Percentiles rank a stretch among this genome's conserved stretches.
Conservation (phyloP, 2,888 invertebrate species). For the Gandaritis pyraliata region DNA sequence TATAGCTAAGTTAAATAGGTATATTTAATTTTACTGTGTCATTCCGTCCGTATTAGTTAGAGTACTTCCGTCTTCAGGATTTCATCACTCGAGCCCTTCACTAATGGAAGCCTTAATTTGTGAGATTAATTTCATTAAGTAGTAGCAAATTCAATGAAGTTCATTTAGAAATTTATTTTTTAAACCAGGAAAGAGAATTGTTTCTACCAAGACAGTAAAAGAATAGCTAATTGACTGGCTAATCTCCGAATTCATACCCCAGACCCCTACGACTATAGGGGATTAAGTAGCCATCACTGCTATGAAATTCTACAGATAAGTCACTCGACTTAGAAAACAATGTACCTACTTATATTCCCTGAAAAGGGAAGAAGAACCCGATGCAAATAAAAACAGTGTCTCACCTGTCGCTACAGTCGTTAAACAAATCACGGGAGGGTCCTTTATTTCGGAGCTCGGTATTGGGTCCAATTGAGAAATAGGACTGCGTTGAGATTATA, state of each 20-base stretch:
- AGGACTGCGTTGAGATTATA: slow-evolving; percentile 40
- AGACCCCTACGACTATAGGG: no score
- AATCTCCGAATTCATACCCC: no score
- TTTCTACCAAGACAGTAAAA: no score
- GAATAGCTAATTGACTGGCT: no score
- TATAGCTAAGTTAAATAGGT: no score
- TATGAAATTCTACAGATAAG: neutral
- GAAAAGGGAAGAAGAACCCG: slow-evolving; percentile 17
- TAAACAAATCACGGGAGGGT: slow-evolving; percentile 58
- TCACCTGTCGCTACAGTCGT: slow-evolving; percentile 49
- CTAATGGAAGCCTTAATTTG: slow-evolving; percentile 2
- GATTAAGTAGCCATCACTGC: no score
- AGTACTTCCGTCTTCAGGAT: slow-evolving; percentile 10
- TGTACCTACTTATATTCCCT: neutral
- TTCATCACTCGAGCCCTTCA: slow-evolving; percentile 3
- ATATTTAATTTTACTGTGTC: no score
- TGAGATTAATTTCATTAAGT: slow-evolving; percentile 22
- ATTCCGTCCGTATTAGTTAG: slow-evolving; percentile 1
- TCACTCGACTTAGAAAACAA: neutral
- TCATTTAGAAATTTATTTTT: no score
- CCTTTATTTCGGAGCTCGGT: slow-evolving; percentile 49
- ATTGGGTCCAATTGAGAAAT: slow-evolving; percentile 53
- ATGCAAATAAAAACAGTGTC: slow-evolving; percentile 37
- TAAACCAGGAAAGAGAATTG: no score
- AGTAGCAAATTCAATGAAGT: neutral